Conservation (phyloP, 2,888 invertebrate genomes). For the Chymomyza amoena region DNA sequence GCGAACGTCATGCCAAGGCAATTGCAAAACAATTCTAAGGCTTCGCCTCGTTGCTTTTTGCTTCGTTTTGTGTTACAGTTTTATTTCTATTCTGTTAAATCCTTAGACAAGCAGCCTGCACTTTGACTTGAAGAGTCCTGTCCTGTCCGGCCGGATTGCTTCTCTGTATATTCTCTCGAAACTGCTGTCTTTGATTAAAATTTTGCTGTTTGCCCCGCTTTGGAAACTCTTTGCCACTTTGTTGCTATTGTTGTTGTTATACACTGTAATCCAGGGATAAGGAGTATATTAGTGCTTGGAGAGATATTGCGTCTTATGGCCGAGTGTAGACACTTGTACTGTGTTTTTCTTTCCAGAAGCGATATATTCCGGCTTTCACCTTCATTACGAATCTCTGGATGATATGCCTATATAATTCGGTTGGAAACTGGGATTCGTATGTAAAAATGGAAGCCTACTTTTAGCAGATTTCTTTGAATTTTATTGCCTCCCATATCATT, state of each 20-base stretch:
- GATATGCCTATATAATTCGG: no score
- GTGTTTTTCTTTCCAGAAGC: no score
- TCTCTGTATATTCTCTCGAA: background rate
- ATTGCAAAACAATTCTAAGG: slow-evolving; percentile 60
- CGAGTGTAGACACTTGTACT: no score
- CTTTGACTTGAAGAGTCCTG: slow-evolving; percentile 37
- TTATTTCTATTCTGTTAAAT: slow-evolving; percentile 19
- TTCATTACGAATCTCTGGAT: no score
- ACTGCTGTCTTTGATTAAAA: slow-evolving; percentile 57
- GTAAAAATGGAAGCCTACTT: no score
- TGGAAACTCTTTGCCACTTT: slow-evolving; percentile 1
- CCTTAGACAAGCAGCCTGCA: slow-evolving; percentile 29
- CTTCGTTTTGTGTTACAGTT: slow-evolving; percentile 23
- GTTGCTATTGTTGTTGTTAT: slow-evolving; percentile 11
- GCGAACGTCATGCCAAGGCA: slow-evolving; percentile 27
- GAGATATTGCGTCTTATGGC: no score
- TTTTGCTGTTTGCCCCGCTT: slow-evolving; percentile 52
- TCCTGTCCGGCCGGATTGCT: slow-evolving; percentile 10
- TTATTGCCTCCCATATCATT: no score
- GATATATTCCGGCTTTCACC: no score
- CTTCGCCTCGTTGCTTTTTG: slow-evolving; percentile 45
- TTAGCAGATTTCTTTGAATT: no score
- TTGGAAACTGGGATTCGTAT: no score
- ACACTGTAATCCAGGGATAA: no score
- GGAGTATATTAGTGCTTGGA: no score